Evolutionary conservation across 2,797 vertebrate genomes (phyloP).

Genomic region (Clarias platycephalus): DNA sequence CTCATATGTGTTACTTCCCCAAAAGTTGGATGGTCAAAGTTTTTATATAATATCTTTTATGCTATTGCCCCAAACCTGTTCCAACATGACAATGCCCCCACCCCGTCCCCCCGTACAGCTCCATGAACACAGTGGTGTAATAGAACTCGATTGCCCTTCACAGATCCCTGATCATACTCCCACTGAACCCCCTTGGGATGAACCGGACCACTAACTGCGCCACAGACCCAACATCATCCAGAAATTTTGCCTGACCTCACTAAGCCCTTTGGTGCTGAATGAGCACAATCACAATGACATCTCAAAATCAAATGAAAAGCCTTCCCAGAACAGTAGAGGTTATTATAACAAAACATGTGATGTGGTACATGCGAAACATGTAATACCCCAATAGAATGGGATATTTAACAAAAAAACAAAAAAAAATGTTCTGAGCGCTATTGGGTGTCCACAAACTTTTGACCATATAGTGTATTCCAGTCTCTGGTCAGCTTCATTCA

Average conservation of each 20-base stretch:
- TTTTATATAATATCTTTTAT: neutral
- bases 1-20: neutral
- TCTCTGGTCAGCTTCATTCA: neutral
- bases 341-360: no score
- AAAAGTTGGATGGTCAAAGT: neutral
- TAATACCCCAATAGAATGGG: neutral
- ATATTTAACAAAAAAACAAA: neutral
- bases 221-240: no score
- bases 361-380: no score
- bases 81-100: no score
- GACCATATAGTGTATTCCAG: neutral
- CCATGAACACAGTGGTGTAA: neutral
- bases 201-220: neutral
- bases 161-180: neutral
- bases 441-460: neutral
- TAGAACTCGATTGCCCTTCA: neutral
- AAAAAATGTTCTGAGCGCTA: neutral
- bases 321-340: neutral
- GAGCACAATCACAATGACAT: neutral
- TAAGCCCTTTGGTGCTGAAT: neutral
- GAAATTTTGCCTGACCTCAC: neutral
- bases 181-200: neutral
- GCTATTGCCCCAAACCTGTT: neutral
- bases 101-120: no score
- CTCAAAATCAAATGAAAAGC: neutral